These are phyloP conservation scores for Hydropsyche tenuis DNA, from an alignment of 1,140 invertebrate species.

Conservation along the genomic window DNA sequence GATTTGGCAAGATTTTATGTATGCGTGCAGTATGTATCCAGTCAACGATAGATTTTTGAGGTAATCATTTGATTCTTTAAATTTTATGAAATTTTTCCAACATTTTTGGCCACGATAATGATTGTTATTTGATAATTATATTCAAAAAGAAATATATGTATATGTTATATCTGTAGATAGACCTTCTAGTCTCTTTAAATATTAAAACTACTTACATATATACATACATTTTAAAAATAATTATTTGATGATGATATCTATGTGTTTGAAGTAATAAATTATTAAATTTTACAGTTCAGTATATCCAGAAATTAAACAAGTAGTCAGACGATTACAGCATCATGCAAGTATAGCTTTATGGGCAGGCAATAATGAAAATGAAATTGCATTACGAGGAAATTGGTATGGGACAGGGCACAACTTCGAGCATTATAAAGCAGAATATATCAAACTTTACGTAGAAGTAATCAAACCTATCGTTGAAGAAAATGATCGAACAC, in stretches of 20 bases:
- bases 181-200: no score
- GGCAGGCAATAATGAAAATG: constrained; percentile 98
- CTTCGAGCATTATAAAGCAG: constrained; percentile 70
- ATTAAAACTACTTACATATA: neutral
- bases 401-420: constrained; percentile 78
- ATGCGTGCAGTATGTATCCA: constrained; percentile 96
- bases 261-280: constrained; percentile 24
- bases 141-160: neutral
- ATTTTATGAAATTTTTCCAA: no score
- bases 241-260: neutral
- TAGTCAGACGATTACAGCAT: constrained; percentile 83
- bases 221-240: neutral
- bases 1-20: constrained; percentile 97
- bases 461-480: constrained; percentile 77
- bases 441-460: constrained; percentile 90
- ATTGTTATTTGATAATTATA: constrained; percentile 6
- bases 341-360: constrained; percentile 90
- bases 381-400: constrained; percentile 83
- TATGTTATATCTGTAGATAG: no score
- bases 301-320: constrained; percentile 79
- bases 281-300: constrained; percentile 72
- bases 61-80: constrained; percentile 54
- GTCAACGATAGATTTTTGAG: constrained; percentile 73
- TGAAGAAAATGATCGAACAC: constrained; percentile 65
- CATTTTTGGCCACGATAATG: no score